Conservation (phyloP, 2,113 vertebrate species). For the Oenanthe oenanthe region DNA sequence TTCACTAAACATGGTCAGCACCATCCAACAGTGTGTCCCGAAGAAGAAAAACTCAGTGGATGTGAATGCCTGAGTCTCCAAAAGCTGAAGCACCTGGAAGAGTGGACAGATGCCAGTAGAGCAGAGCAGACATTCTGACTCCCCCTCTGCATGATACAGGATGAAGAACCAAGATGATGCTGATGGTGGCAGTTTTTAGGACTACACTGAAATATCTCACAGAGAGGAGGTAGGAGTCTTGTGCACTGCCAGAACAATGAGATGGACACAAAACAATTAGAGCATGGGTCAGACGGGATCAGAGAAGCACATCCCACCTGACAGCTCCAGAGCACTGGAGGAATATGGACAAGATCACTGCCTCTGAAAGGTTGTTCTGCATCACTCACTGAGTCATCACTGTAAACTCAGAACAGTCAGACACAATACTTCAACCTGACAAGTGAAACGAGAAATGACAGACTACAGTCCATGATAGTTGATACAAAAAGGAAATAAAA, state of each 20-base stretch:
- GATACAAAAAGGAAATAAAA: not conserved
- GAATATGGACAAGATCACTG: not conserved
- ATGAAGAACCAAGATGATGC: not conserved
- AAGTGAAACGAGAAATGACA: not conserved
- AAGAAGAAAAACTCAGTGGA: not conserved
- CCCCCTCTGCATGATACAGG: not conserved
- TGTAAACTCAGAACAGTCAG: not conserved
- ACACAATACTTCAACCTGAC: not conserved
- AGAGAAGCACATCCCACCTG: not conserved
- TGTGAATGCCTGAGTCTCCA: not conserved
- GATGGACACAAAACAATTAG: not conserved
- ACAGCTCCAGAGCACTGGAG: not conserved
- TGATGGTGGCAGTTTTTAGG: not conserved
- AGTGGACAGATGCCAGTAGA: not conserved
- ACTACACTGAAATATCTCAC: not conserved
- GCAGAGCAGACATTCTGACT: not conserved
- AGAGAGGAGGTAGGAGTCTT: not conserved
- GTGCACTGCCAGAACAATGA: not conserved
- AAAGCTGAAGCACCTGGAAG: not conserved
- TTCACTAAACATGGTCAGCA: not conserved
- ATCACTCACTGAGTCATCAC: not conserved
- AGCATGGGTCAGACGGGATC: not conserved
- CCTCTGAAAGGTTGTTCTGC: not conserved
- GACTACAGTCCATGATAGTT: not conserved
- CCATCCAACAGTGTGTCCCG: too few species aligned